Conservation (phyloP, 2,888 invertebrate species). For the Parnassius orleans region DNA sequence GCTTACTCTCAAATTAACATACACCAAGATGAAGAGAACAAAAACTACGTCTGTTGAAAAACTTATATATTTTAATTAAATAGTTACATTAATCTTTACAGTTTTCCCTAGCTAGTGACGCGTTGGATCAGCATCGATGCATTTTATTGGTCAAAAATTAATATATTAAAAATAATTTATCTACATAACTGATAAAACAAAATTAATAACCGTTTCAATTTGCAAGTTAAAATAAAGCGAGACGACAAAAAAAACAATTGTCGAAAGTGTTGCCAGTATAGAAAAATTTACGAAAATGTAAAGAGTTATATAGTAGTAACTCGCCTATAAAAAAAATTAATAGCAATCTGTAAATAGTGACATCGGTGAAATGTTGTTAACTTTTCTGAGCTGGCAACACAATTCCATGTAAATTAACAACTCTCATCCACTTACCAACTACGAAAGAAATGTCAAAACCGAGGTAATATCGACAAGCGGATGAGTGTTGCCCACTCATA, state of each 20-base stretch:
- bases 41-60: conserved; percentile 53
- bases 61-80: conserved; percentile 80
- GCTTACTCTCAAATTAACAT: no score
- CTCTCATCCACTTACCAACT: conserved; percentile 20
- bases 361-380: not conserved
- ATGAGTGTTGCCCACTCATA: conserved; percentile 34
- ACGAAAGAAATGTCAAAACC: conserved; percentile 26
- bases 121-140: conserved; percentile 70
- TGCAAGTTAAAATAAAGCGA: conserved; percentile 53
- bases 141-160: conserved; percentile 75
- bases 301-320: conserved; percentile 1
- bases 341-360: not conserved
- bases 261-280: conserved; percentile 49
- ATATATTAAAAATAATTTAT: conserved; percentile 76
- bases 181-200: conserved; percentile 69
- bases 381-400: not conserved
- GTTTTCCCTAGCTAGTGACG: conserved; percentile 78
- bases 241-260: conserved; percentile 37
- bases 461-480: conserved; percentile 28
- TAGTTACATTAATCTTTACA: conserved; percentile 80
- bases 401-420: conserved; percentile 14
- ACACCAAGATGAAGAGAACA: not conserved
- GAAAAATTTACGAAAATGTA: conserved; percentile 30
- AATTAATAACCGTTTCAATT: conserved; percentile 61
- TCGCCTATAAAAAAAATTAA: conserved; percentile 11